Conservation (phyloP, 2,113 vertebrate genomes). For the Onychostoma macrolepis region DNA sequence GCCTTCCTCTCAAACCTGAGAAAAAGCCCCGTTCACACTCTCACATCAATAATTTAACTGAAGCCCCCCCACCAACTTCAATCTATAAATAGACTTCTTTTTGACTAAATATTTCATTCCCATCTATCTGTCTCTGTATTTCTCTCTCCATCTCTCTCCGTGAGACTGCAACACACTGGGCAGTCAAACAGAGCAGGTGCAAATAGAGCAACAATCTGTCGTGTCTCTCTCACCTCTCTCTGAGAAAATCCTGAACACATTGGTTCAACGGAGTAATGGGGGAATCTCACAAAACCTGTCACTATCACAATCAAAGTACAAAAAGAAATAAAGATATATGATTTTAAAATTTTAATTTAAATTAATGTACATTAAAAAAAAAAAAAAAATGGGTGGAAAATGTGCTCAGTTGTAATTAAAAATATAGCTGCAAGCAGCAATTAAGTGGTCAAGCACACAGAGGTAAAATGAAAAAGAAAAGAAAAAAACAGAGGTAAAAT, state of each 20-base stretch:
- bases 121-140: constrained; percentile 36
- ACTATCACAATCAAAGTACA: neutral
- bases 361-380: neutral
- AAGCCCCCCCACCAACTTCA: constrained; percentile 47
- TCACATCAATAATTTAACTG: constrained; percentile 75
- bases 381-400: neutral
- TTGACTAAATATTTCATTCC: constrained; percentile 75
- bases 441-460: no score
- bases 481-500: no score
- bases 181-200: constrained; percentile 1
- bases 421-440: neutral
- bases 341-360: neutral
- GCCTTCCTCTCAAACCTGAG: constrained; percentile 51
- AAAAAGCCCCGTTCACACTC: constrained; percentile 55
- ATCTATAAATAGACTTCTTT: constrained; percentile 71
- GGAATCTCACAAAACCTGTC: neutral
- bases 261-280: neutral
- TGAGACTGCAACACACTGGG: constrained; percentile 4
- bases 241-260: no score
- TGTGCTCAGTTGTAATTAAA: neutral
- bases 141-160: constrained; percentile 47
- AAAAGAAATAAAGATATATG: neutral
- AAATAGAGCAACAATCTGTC: constrained; percentile 5
- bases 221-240: neutral
- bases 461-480: no score